phyloP scores from a whole-genome alignment of 2,113 vertebrate genomes.

The Limanda limanda region DNA sequence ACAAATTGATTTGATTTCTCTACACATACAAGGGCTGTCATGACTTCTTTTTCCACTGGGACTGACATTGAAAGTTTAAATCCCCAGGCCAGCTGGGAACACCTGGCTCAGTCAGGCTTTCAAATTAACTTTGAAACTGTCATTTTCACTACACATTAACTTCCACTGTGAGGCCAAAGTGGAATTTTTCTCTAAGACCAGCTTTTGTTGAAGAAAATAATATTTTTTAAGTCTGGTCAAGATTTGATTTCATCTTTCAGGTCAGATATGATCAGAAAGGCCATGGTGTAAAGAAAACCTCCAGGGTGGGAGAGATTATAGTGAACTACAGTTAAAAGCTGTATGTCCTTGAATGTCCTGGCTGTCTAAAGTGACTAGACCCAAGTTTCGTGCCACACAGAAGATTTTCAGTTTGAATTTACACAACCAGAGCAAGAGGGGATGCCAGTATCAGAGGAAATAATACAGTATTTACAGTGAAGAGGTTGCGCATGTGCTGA shows the following conservation, averaged over 20 bases:
- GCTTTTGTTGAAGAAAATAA: neutral
- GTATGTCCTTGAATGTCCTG: conserved; percentile 2
- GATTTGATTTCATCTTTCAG: conserved; percentile 3
- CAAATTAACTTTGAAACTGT: no score
- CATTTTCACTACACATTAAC: neutral
- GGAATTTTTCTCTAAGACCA: neutral
- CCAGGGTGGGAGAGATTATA: neutral
- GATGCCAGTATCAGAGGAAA: conserved; percentile 12
- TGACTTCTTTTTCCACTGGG: neutral
- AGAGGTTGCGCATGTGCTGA: conserved; percentile 3
- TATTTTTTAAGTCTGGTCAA: neutral
- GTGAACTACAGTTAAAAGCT: neutral
- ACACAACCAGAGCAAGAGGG: conserved; percentile 1
- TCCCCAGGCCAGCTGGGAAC: conserved; percentile 69
- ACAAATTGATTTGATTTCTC: conserved; percentile 1
- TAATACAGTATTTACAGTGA: conserved; percentile 61
- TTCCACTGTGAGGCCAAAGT: neutral
- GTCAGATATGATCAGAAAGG: conserved; percentile 2
- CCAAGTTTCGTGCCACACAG: conserved; percentile 14
- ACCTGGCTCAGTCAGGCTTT: neutral
- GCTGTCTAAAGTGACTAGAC: conserved; percentile 9
- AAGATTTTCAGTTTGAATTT: conserved; percentile 30
- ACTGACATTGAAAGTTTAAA: conserved; percentile 4
- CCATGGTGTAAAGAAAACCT: neutral
- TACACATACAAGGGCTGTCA: neutral